Evolutionary conservation across 2,888 invertebrate species (phyloP).

Genomic region (Nymphalis polychloros): DNA sequence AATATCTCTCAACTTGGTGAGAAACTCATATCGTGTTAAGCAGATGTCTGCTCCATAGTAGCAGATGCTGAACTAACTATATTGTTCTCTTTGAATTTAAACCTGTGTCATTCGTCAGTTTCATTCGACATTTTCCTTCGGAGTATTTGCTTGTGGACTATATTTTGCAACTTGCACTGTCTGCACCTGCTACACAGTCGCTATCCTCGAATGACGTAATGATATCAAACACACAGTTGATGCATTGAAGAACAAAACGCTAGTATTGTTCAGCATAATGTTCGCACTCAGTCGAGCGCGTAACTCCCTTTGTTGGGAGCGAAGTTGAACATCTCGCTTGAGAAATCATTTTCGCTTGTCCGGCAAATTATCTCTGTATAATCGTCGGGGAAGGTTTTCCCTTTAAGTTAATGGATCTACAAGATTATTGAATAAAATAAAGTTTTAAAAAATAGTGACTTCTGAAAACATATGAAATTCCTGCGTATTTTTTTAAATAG

Average conservation of each 20-base stretch:
- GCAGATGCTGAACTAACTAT: too few species aligned
- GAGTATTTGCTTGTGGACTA: too few species aligned
- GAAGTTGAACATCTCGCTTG: conserved; percentile 41
- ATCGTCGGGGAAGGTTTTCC: conserved; percentile 18
- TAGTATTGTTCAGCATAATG: conserved; percentile 20
- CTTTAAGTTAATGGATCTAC: conserved; percentile 3
- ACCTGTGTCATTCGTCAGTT: too few species aligned
- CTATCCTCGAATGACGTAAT: not conserved
- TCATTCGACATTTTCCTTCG: too few species aligned
- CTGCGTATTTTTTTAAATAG: too few species aligned
- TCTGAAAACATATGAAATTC: too few species aligned
- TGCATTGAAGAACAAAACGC: conserved; percentile 3
- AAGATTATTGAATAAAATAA: not conserved
- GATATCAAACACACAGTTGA: not conserved
- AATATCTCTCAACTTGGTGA: too few species aligned
- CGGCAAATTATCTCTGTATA: conserved; percentile 27
- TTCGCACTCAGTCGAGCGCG: conserved; percentile 37
- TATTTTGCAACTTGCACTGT: too few species aligned
- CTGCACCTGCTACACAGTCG: not conserved
- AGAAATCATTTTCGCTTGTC: conserved; percentile 37
- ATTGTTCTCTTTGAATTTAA: too few species aligned
- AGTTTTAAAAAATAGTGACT: too few species aligned
- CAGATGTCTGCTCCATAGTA: too few species aligned
- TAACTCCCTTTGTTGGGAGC: conserved; percentile 41
- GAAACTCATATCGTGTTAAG: too few species aligned